Conservation (phyloP, 1,140 invertebrate genomes). For the Zaprionus capensis region DNA sequence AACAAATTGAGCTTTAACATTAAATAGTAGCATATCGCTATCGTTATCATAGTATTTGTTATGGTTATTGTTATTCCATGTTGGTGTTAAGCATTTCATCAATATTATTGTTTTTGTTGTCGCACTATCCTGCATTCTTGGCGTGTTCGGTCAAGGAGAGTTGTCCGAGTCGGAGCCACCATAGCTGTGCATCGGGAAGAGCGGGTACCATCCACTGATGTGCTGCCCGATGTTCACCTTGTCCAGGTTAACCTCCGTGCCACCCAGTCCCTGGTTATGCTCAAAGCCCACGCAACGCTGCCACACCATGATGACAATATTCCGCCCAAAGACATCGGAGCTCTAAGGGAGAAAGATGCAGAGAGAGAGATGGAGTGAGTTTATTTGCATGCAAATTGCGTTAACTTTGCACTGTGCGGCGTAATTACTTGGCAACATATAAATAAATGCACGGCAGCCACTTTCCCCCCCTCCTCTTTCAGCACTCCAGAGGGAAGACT, state of each 20-base stretch:
- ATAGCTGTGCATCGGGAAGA: constrained; percentile 92
- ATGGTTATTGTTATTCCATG: constrained; percentile 40
- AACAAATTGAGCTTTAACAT: constrained; percentile 78
- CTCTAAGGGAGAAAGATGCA: constrained; percentile 84
- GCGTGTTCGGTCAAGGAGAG: constrained; percentile 87
- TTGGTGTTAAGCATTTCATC: constrained; percentile 50
- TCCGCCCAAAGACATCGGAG: constrained; percentile 91
- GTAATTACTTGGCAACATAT: constrained; percentile 60
- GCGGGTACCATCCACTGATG: constrained; percentile 94
- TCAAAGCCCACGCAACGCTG: constrained; percentile 93
- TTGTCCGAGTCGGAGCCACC: constrained; percentile 88
- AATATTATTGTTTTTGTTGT: constrained; percentile 52
- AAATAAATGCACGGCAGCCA: constrained; percentile 46
- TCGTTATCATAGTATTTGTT: background rate
- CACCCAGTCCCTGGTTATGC: constrained; percentile 94
- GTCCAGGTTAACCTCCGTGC: constrained; percentile 93
- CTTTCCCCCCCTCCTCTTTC: background rate
- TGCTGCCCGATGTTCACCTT: constrained; percentile 90
- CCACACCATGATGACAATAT: constrained; percentile 93
- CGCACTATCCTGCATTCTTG: constrained; percentile 14
- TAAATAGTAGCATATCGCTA: constrained; percentile 50
- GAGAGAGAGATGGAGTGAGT: background rate
- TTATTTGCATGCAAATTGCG: constrained; percentile 67
- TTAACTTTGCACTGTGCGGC: constrained; percentile 46
- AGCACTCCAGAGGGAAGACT: background rate